Evolutionary conservation across 2,797 vertebrate genomes (phyloP).

Genomic region (Erethizon dorsatum): DNA sequence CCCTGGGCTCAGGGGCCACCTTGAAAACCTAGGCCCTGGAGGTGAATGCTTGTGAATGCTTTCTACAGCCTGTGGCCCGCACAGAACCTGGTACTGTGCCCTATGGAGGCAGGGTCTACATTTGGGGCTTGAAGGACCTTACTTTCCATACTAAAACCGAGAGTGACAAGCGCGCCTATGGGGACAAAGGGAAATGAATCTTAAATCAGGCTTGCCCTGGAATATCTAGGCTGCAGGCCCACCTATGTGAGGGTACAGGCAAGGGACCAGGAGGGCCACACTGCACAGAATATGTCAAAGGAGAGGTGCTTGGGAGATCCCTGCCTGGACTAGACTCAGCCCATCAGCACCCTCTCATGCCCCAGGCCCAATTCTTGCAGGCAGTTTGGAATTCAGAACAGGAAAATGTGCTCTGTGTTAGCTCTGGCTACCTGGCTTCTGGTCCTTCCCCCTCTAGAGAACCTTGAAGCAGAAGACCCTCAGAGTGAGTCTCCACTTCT

Average conservation of each 20-base stretch:
- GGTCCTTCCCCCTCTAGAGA: neutral
- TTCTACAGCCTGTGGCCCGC: constrained; percentile 23
- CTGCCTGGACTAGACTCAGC: neutral
- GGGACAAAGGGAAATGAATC: constrained; percentile 34
- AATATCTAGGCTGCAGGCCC: neutral
- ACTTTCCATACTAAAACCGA: neutral
- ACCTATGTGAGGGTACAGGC: neutral
- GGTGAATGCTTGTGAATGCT: neutral
- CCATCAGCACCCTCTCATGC: neutral
- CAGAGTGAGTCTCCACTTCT: neutral
- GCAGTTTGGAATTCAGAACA: constrained; percentile 25
- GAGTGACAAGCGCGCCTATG: neutral
- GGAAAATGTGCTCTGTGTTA: neutral
- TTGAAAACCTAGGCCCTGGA: neutral
- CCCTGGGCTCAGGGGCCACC: neutral
- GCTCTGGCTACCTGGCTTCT: neutral
- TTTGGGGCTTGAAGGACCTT: neutral
- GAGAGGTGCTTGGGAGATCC: neutral
- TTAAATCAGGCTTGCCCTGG: neutral
- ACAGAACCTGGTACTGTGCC: constrained; percentile 9
- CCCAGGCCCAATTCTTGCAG: neutral
- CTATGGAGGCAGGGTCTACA: neutral
- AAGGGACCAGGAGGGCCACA: neutral
- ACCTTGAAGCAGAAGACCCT: neutral
- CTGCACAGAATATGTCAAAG: neutral